These are phyloP conservation scores for Catharus fuscescens DNA, from an alignment of 2,113 vertebrate species.

Conservation along the genomic window DNA sequence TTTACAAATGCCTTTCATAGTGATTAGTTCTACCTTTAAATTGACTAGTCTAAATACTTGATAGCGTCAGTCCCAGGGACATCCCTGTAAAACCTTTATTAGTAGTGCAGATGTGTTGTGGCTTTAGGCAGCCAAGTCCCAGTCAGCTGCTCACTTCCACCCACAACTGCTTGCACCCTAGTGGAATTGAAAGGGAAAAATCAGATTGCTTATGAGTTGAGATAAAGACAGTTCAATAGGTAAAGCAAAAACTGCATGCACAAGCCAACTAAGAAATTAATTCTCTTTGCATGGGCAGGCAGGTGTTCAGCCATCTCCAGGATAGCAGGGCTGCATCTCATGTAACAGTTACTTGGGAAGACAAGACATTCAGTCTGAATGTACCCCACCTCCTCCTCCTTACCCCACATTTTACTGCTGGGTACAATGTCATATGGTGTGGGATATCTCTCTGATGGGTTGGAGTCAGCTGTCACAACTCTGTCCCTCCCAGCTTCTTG, in stretches of 20 bases:
- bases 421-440: rapidly evolving
- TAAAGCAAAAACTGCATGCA: neutral
- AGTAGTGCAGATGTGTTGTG: neutral
- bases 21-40: neutral
- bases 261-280: neutral
- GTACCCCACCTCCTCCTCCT: neutral
- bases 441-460: neutral
- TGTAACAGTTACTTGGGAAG: neutral
- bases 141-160: neutral
- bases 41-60: neutral
- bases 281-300: neutral
- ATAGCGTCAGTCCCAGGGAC: neutral
- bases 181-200: neutral
- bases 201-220: neutral
- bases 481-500: neutral
- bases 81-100: neutral
- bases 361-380: rapidly evolving
- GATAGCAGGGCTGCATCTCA: neutral
- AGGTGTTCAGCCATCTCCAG: neutral
- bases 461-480: neutral
- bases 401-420: neutral
- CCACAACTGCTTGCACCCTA: neutral
- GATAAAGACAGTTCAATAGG: neutral
- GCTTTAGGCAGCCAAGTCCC: neutral
- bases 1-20: neutral